Percentiles rank a stretch among this genome's conserved stretches.
Evolutionary conservation across 2,113 vertebrate species (phyloP).

Genomic region (Opisthocomus hoazin): DNA sequence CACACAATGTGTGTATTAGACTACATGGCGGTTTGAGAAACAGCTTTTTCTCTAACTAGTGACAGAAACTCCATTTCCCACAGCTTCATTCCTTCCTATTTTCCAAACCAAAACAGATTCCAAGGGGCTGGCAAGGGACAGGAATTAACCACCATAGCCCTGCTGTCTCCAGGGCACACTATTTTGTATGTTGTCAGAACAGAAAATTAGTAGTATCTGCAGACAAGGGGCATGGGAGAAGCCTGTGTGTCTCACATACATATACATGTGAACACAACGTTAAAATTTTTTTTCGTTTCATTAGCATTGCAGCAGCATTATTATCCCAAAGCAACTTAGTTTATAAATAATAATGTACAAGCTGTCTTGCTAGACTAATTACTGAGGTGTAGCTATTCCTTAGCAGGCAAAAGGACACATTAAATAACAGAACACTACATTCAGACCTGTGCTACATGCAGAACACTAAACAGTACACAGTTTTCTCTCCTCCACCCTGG

Average conservation of each 20-base stretch:
- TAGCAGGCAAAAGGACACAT: neutral
- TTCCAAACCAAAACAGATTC: neutral
- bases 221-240: neutral
- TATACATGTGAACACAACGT: neutral
- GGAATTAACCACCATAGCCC: neutral
- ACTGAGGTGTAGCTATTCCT: neutral
- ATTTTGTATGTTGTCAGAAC: neutral
- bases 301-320: neutral
- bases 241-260: neutral
- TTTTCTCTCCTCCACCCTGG: neutral
- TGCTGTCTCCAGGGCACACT: neutral
- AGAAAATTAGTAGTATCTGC: neutral
- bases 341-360: neutral
- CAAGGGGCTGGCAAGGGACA: neutral
- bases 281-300: neutral
- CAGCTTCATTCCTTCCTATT: neutral
- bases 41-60: neutral
- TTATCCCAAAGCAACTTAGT: neutral
- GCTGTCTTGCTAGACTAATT: neutral
- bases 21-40: neutral
- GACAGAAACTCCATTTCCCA: neutral
- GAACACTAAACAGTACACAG: neutral
- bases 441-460: neutral
- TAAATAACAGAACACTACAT: neutral
- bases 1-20: accelerated